These are phyloP conservation scores for Cosmia trapezina DNA, from an alignment of 2,888 invertebrate genomes.

Conservation along the genomic window DNA sequence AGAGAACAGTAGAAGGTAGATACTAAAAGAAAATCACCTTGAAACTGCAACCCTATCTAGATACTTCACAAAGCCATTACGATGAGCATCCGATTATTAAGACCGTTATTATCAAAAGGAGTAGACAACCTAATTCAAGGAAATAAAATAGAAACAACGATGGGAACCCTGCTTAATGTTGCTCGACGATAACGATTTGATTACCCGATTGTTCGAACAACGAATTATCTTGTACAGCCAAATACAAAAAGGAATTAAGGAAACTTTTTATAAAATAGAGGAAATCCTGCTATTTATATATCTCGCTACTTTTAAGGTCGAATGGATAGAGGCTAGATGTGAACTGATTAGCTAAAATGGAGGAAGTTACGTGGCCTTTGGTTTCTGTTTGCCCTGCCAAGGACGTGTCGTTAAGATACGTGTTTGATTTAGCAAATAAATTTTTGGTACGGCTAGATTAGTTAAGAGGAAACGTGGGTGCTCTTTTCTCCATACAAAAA, in stretches of 20 bases:
- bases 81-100: constrained; percentile 57
- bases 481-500: too few relatives aligned
- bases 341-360: constrained; percentile 61
- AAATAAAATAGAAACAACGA: constrained; percentile 66
- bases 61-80: constrained; percentile 47
- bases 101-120: constrained; percentile 60
- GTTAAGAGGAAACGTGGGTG: too few relatives aligned
- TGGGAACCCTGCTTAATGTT: constrained; percentile 68
- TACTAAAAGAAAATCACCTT: constrained; percentile 43
- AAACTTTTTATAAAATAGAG: constrained; percentile 61
- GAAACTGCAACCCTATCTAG: constrained; percentile 44
- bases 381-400: constrained; percentile 61
- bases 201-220: constrained; percentile 64
- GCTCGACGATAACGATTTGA: constrained; percentile 68
- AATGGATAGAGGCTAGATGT: constrained; percentile 65
- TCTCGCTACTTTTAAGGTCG: constrained; percentile 59
- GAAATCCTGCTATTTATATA: constrained; percentile 60
- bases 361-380: constrained; percentile 61
- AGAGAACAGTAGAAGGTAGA: constrained; percentile 4
- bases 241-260: constrained; percentile 63
- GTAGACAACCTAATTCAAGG: constrained; percentile 64
- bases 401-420: constrained; percentile 54
- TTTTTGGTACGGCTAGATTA: constrained; percentile 23
- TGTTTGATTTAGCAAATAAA: constrained; percentile 40
- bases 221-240: constrained; percentile 60